Evolutionary conservation across 1,140 invertebrate genomes (phyloP), one percentile per base, ranked within the genome.

Genomic region (Listronotus oregonensis): DNA sequence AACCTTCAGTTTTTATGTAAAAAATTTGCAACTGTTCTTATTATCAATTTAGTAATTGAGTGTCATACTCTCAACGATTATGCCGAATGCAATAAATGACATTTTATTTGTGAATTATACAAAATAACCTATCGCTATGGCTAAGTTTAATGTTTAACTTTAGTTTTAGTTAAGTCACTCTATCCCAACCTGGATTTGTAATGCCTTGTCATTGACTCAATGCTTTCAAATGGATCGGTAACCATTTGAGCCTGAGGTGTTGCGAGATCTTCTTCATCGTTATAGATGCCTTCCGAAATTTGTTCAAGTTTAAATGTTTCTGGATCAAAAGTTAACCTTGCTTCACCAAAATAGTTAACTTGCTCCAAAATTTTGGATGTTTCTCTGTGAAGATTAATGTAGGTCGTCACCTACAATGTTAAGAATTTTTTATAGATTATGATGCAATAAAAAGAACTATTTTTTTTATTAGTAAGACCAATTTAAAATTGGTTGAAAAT

Each of bases 261-360:
- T 77, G 76, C 11, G 81, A 57, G 79, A 27, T 84, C 82, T 57
- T 82, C 81, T 3, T 78, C 79, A 63, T 83, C 82, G 0, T 81
- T 80, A 47, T 83, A 80, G 6, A 78, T 64, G 0, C 78, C 80
- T 11, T 80, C 75, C 0, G 73, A 73, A 46, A 81, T 80, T 32
- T 80, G 72, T 49, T 84, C 82, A 34, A 85, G 79, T n/a, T 77
- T 76, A 66, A 84, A 84, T 27, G 79, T 81, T 27, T 84, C 81
- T 59, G 83, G 79, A 70, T 85, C 82, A 63, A 84, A 84, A 10
- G 82, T 75, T 54, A 80, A 78, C 27, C 80, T 74, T 10, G 79
- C 79, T 31, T 81, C 78, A 9, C 82, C 82, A 79, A 82, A 84
- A 75, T 81, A 82, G 2, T 80, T 79, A 1, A 85, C 78, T 12